Evolutionary conservation across 2,797 vertebrate genomes (phyloP).

Genomic region (Sarcoramphus papa): DNA sequence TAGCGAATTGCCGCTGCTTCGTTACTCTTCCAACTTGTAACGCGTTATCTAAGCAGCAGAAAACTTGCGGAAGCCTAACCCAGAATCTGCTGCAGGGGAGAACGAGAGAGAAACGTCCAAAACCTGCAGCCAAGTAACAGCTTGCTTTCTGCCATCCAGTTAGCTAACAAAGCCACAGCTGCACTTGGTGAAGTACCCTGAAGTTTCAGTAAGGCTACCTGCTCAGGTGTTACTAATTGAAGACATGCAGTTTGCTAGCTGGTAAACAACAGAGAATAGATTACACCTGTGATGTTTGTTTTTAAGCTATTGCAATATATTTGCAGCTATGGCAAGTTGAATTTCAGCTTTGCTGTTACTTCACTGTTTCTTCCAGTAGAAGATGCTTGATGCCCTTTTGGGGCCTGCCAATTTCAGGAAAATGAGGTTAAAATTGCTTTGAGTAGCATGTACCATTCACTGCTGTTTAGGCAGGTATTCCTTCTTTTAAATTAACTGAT

Average conservation of each 20-base stretch:
- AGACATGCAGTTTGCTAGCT: fast-evolving
- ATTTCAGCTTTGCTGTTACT: not conserved
- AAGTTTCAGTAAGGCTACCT: not conserved
- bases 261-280: too few relatives aligned
- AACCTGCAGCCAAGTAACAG: fast-evolving
- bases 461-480: not conserved
- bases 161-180: fast-evolving
- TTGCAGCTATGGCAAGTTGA: not conserved
- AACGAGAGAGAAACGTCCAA: too few relatives aligned
- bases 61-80: too few relatives aligned
- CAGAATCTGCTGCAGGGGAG: fast-evolving
- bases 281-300: fast-evolving
- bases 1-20: fast-evolving
- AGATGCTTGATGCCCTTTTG: not conserved
- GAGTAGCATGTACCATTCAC: fast-evolving
- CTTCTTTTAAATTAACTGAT: not conserved
- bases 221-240: not conserved
- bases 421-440: fast-evolving
- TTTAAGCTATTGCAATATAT: too few relatives aligned
- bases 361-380: not conserved
- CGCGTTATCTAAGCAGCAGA: fast-evolving
- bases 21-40: fast-evolving
- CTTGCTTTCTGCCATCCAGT: fast-evolving
- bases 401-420: too few relatives aligned
- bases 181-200: fast-evolving